A percentile compares a stretch with the other conserved stretches of the same genome.
phyloP scores from a whole-genome alignment of 2,113 vertebrate species.

The Gymnobelideus leadbeateri region DNA sequence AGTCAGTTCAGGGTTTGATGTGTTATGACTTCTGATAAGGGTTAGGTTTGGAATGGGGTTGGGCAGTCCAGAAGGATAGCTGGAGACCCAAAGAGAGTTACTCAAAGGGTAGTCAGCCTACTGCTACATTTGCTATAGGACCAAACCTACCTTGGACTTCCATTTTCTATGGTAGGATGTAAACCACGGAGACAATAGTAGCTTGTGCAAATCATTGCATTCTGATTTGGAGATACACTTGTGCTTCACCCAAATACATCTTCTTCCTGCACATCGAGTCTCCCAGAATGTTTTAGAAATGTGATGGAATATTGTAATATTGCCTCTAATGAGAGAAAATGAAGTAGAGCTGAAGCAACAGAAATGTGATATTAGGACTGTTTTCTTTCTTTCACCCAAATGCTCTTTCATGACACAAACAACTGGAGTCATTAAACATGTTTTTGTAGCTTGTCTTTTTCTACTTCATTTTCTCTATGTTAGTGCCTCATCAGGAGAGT shows the following conservation, averaged over 20 bases:
- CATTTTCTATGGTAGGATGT: not conserved
- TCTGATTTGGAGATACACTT: not conserved
- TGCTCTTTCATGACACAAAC: slow-evolving; percentile 62
- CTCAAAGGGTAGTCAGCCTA: not conserved
- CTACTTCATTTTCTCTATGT: slow-evolving; percentile 56
- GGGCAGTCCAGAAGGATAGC: not conserved
- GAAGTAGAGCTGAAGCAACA: slow-evolving; percentile 30
- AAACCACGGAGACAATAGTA: not conserved
- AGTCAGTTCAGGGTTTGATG: not conserved
- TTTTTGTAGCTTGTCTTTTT: slow-evolving; percentile 56
- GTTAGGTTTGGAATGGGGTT: not conserved
- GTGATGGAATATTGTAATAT: slow-evolving; percentile 47
- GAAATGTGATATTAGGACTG: slow-evolving; percentile 46
- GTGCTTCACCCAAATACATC: not conserved
- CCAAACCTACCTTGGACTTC: not conserved
- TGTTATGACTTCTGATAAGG: not conserved
- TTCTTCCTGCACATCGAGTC: not conserved
- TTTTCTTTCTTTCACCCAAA: slow-evolving; percentile 49
- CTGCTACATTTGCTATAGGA: not conserved
- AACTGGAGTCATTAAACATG: slow-evolving; percentile 55
- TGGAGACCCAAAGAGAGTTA: not conserved
- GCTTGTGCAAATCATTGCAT: not conserved
- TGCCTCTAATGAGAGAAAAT: slow-evolving; percentile 53
- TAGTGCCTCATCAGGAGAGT: slow-evolving; percentile 15
- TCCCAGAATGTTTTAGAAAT: not conserved